Conservation (phyloP, 1,140 invertebrate genomes). For the Brachionus koreanus region DNA sequence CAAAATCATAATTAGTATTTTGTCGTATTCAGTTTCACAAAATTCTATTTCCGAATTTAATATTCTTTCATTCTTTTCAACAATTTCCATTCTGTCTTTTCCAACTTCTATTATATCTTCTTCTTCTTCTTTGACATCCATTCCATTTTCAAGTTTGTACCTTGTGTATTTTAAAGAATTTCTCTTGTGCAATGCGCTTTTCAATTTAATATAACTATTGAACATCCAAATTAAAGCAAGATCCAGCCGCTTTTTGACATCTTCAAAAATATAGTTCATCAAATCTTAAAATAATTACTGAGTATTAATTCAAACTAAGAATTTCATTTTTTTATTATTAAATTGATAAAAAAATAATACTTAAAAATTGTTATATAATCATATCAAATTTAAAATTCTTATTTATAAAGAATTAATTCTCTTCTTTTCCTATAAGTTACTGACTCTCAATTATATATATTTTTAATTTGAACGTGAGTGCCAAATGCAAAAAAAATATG, state of each 20-base stretch:
- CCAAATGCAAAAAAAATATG: no score
- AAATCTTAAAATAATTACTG: slow-evolving; percentile 60
- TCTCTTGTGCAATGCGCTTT: slow-evolving; percentile 57
- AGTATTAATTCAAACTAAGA: no score
- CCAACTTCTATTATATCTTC: slow-evolving; percentile 5
- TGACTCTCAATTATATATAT: no score
- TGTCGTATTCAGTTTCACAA: slow-evolving; percentile 67
- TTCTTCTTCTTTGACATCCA: background rate
- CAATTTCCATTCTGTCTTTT: background rate
- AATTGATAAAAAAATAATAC: no score
- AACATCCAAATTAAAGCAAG: slow-evolving; percentile 78
- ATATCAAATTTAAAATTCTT: no score
- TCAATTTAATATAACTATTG: slow-evolving; percentile 76
- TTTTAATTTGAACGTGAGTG: no score
- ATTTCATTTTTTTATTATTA: no score
- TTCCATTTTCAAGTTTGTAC: background rate
- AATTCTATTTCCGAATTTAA: slow-evolving; percentile 61
- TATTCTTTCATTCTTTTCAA: slow-evolving; percentile 51
- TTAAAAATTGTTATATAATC: no score
- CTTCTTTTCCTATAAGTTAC: no score
- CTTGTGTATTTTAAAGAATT: background rate
- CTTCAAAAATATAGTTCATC: slow-evolving; percentile 75
- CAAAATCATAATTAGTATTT: slow-evolving; percentile 73
- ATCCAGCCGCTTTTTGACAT: slow-evolving; percentile 74
- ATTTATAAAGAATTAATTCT: no score